Evolutionary conservation across 2,888 invertebrate genomes (phyloP), one percentile per base, ranked within the genome.

Genomic region (Rotaria sp.): DNA sequence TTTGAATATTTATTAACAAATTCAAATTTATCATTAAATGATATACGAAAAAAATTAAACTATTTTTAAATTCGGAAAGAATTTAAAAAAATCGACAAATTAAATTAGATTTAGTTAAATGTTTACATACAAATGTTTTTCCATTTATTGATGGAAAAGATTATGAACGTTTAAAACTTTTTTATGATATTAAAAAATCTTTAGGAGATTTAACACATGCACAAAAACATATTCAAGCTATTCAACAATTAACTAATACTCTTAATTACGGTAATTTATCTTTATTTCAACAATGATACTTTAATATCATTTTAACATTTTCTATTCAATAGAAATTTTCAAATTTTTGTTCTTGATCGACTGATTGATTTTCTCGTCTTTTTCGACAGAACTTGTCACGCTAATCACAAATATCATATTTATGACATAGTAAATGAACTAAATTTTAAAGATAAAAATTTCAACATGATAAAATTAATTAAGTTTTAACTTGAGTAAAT

Each of bases 141-240:
- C 80, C 80, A n/a, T 45, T 80, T 13, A 80, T 80, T 24, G n/a
- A 45, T 45, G 80, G 80, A 80, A 41, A 80, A 80, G 80, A 80
- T 80, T 80, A 41, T 80, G 80, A 80, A 45, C 80, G 80, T 26
- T 45, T 80, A n/a, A 80, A 80, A 45, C 24, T 80, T 2, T 80
- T 80, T 45, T 80, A 80, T 45, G 80, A 80, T 80, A 80, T 80
- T n/a, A 80, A 80, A n/a, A 80, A 80, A 45, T 45, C 26, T 45
- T 41, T 80, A 26, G 80, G 80, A n/a, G 67, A 67, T 67, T 45
- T 45, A 45, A 80, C 80, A 80, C 41, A 41, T 26, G 80, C 80
- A 80, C 80, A 80, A 80, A 80, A 80, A 45, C 80, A 80, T 45
- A n/a, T 80, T 45, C 45, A 80, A 45, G 80, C 45, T 45, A 80